These are phyloP conservation scores for Echeneis naucrates DNA, from an alignment of 2,797 vertebrate genomes.

Conservation along the genomic window DNA sequence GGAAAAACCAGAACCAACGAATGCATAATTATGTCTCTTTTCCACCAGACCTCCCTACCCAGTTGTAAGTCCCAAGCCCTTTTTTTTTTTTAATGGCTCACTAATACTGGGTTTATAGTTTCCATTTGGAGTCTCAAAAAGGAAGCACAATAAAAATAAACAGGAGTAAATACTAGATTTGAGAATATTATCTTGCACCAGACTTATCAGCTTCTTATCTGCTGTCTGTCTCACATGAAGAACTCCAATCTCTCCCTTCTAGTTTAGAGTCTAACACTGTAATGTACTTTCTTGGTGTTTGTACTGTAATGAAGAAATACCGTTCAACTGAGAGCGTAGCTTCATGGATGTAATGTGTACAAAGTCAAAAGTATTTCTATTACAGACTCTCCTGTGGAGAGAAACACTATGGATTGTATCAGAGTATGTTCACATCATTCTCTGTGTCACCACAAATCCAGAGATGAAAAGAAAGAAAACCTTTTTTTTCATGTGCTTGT, in stretches of 20 bases:
- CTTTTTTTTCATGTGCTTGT: constrained; percentile 60
- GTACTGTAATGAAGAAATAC: constrained; percentile 77
- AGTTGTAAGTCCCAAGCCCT: neutral
- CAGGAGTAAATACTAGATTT: too few species aligned
- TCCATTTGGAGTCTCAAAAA: too few species aligned
- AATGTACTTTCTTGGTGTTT: constrained; percentile 68
- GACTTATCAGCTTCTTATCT: constrained; percentile 17
- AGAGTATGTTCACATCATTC: constrained; percentile 64
- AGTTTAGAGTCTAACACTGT: constrained; percentile 49
- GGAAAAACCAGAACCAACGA: constrained; percentile 12
- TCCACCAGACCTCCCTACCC: constrained; percentile 4
- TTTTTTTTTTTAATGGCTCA: constrained; percentile 11
- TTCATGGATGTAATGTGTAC: constrained; percentile 55
- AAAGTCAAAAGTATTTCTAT: constrained; percentile 49
- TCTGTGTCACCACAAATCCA: constrained; percentile 44
- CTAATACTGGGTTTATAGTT: too few species aligned
- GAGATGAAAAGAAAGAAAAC: constrained; percentile 41
- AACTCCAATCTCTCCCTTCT: constrained; percentile 40
- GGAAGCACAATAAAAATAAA: too few species aligned
- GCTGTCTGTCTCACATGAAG: constrained; percentile 32
- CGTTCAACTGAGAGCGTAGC: constrained; percentile 54
- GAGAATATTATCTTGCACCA: constrained; percentile 11
- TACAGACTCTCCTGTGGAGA: constrained; percentile 78
- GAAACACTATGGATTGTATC: constrained; percentile 44
- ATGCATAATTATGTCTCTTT: too few species aligned